Evolutionary conservation across 2,888 invertebrate genomes (phyloP).

Genomic region (Prosapia bicincta): DNA sequence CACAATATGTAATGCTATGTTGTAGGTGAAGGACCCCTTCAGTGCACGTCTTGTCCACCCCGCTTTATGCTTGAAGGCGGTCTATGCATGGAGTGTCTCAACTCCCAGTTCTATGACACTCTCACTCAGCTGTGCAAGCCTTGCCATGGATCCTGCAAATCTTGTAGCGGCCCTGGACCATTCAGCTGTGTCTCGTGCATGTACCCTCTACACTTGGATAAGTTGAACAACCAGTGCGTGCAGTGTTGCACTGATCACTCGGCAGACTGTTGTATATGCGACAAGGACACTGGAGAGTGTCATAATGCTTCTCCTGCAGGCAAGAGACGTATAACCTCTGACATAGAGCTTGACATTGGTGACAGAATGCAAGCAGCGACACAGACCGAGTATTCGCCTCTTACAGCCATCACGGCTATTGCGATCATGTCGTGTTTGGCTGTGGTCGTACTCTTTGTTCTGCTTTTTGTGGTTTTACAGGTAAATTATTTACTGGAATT

Average conservation of each 20-base stretch:
- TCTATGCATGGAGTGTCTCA: conserved; percentile 71
- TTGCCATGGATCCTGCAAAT: conserved; percentile 63
- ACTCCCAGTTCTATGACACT: conserved; percentile 68
- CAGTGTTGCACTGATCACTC: conserved; percentile 63
- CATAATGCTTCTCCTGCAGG: conserved; percentile 70
- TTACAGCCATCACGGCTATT: conserved; percentile 58
- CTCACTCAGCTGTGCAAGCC: conserved; percentile 63
- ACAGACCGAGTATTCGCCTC: conserved; percentile 31
- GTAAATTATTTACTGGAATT: too few species aligned
- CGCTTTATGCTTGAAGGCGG: conserved; percentile 71
- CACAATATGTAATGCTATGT: conserved; percentile 22
- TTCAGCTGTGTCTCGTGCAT: conserved; percentile 66
- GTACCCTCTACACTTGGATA: conserved; percentile 62
- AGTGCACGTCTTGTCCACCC: conserved; percentile 68
- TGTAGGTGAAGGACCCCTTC: conserved; percentile 66
- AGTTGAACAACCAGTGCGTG: conserved; percentile 72
- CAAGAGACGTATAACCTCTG: conserved; percentile 66
- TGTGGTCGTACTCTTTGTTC: conserved; percentile 65
- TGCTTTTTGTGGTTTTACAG: conserved; percentile 69
- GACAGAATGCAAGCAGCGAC: conserved; percentile 18
- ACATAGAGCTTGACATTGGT: conserved; percentile 37
- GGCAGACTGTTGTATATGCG: conserved; percentile 63
- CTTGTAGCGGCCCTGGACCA: conserved; percentile 65
- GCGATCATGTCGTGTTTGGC: conserved; percentile 65
- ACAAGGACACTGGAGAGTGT: conserved; percentile 67